phyloP scores from a whole-genome alignment of 2,888 invertebrate genomes.

The Itoplectis maculator region DNA sequence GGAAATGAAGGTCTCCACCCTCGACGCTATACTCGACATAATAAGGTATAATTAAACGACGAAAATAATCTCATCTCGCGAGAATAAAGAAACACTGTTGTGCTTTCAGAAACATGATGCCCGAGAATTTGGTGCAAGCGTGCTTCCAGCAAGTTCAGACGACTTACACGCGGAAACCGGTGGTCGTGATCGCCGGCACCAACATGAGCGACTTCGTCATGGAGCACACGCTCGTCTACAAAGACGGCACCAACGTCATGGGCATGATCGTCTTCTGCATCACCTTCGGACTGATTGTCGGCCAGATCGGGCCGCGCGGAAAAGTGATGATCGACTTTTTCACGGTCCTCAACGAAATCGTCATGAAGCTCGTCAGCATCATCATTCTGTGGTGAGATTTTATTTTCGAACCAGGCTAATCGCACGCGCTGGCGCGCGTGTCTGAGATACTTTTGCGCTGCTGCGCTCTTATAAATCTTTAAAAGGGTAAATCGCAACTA shows the following conservation, averaged over 20 bases:
- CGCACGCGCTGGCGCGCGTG: too few species aligned
- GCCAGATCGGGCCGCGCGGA: slow-evolving; percentile 86
- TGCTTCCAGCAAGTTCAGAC: slow-evolving; percentile 87
- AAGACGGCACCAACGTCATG: slow-evolving; percentile 88
- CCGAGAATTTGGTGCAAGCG: slow-evolving; percentile 87
- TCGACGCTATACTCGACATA: slow-evolving; percentile 87
- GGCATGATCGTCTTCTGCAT: slow-evolving; percentile 88
- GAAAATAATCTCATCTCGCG: too few species aligned
- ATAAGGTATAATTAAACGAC: too few species aligned
- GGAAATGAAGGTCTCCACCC: slow-evolving; percentile 84
- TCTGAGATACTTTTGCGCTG: too few species aligned
- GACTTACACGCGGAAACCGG: slow-evolving; percentile 82
- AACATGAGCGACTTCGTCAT: slow-evolving; percentile 75
- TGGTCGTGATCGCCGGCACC: slow-evolving; percentile 73
- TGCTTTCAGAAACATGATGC: slow-evolving; percentile 87
- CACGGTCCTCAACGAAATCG: slow-evolving; percentile 86
- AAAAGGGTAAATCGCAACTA: too few species aligned
- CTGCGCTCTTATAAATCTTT: too few species aligned
- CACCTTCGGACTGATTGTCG: slow-evolving; percentile 87
- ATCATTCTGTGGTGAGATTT: slow-evolving; percentile 87
- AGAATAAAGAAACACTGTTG: too few species aligned
- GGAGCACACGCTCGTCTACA: slow-evolving; percentile 82
- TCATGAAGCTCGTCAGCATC: slow-evolving; percentile 87
- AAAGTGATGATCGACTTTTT: slow-evolving; percentile 87
- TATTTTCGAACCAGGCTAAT: too few species aligned